Percentiles rank a stretch among this genome's conserved stretches.
Evolutionary conservation across 2,797 vertebrate genomes (phyloP).

Genomic region (Lagodon rhomboides): DNA sequence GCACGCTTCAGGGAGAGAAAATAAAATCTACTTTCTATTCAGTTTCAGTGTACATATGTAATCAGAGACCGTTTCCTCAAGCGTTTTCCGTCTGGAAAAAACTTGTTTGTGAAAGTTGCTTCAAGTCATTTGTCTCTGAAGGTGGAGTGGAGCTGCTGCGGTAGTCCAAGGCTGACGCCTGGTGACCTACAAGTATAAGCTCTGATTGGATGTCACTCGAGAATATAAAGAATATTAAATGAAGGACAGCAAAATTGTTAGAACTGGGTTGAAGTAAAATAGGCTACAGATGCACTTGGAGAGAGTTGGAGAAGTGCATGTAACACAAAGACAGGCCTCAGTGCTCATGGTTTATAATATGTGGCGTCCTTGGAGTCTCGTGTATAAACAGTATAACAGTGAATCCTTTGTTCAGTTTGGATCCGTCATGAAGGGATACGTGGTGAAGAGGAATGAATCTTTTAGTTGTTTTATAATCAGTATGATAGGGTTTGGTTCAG

Average conservation of each 20-base stretch:
- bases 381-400: conserved; percentile 13
- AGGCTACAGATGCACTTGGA: neutral
- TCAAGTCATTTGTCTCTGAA: conserved; percentile 13
- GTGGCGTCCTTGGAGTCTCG: conserved; percentile 24
- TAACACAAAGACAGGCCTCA: neutral
- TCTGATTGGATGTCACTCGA: neutral
- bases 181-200: neutral
- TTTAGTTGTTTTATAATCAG: neutral
- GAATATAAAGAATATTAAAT: neutral
- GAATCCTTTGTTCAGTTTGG: conserved; percentile 25
- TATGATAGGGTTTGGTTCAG: conserved; percentile 14
- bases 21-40: conserved; percentile 11
- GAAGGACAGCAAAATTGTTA: neutral
- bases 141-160: conserved; percentile 4
- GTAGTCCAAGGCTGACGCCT: conserved; percentile 25
- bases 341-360: neutral
- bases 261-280: neutral
- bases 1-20: neutral
- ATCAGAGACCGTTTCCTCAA: conserved; percentile 22
- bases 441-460: neutral
- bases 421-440: too few species aligned
- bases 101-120: neutral
- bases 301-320: neutral
- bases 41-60: conserved; percentile 26
- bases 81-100: conserved; percentile 4